These are phyloP conservation scores for Drepana arcuata DNA, from an alignment of 1,140 invertebrate species.

Conservation along the genomic window DNA sequence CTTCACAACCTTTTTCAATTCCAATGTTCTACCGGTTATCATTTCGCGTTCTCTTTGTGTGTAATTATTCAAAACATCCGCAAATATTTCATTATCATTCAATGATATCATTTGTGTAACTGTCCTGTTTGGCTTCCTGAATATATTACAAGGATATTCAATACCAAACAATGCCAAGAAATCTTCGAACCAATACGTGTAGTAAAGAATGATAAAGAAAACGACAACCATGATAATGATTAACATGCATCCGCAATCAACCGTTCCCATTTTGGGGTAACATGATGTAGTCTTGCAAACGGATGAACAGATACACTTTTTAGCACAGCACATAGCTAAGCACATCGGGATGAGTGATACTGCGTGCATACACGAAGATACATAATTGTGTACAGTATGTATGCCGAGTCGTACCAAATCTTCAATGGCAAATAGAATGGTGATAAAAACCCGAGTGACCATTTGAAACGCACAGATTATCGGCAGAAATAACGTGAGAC, in stretches of 20 bases:
- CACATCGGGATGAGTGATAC: conserved; percentile 20
- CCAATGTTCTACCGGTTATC: too few species aligned
- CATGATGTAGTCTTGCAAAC: conserved; percentile 10
- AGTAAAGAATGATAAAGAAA: conserved; percentile 11
- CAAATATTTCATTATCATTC: too few species aligned
- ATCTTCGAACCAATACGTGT: conserved; percentile 11
- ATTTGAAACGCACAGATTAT: conserved; percentile 18
- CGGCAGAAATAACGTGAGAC: conserved; percentile 11
- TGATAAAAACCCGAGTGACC: conserved; percentile 15
- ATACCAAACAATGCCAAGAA: conserved; percentile 1
- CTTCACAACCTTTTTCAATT: too few species aligned
- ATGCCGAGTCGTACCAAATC: conserved; percentile 22
- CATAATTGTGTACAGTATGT: conserved; percentile 16
- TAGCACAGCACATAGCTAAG: conserved; percentile 14
- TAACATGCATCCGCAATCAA: conserved; percentile 6
- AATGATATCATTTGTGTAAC: too few species aligned
- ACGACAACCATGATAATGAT: conserved; percentile 6
- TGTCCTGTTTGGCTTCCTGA: too few species aligned
- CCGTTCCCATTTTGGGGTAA: conserved; percentile 9
- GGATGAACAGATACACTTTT: conserved; percentile 11
- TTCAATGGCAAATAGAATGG: conserved; percentile 21
- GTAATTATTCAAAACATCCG: too few species aligned
- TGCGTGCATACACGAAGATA: conserved; percentile 17
- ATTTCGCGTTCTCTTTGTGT: too few species aligned
- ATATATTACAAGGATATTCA: conserved; percentile 1